Base-by-base conservation (phyloP, 1,140 invertebrate species). In the Hylyphantes graminicola region DNA sequence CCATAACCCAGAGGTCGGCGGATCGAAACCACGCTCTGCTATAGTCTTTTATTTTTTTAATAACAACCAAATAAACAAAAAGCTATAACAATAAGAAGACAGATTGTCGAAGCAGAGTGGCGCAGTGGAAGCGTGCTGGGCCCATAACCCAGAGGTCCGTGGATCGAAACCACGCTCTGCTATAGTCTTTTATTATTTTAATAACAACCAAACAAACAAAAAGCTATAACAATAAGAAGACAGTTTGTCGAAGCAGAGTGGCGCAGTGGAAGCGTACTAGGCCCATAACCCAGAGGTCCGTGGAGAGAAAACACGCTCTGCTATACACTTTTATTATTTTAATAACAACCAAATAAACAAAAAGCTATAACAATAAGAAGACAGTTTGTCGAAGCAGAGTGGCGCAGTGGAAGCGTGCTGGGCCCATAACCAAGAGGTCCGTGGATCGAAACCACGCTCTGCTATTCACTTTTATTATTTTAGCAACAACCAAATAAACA, bases 381-480 rank as follows among this genome's bases (percentile, higher is more conserved):
- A 0, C 10, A 57, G 10, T 1, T 0, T 57, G 0, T 11, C 55
- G 15, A 10, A 57, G 0, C 15, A 57, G 15, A 57, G n/a, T n/a
- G n/a, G n/a, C n/a, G n/a, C n/a, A n/a, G n/a, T n/a, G n/a, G n/a
- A n/a, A n/a, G n/a, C n/a, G n/a, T n/a, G 9, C 9, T 59, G 55
- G 55, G 55, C 55, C 9, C 55, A 59, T 59, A 59, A 59, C 55
- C 55, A 9, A 10, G 55, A 59, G 55, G 55, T 59, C 55, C 55
- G 55, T 59, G 55, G 55, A 59, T 59, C 55, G 55, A 59, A 59
- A 59, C 55, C 55, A 59, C 13, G 8, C 13, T 19, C 9, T 17
- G 8, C 9, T 12, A 10, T 65, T 12, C 15, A 51, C 94, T 94
- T 95, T 96, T 95, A 96, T 95, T 96, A 95, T 95, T 95, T 95